Percentiles rank a stretch among this genome's conserved stretches.
Conservation (phyloP, 2,797 vertebrate genomes). For the Gambelia wislizenii region DNA sequence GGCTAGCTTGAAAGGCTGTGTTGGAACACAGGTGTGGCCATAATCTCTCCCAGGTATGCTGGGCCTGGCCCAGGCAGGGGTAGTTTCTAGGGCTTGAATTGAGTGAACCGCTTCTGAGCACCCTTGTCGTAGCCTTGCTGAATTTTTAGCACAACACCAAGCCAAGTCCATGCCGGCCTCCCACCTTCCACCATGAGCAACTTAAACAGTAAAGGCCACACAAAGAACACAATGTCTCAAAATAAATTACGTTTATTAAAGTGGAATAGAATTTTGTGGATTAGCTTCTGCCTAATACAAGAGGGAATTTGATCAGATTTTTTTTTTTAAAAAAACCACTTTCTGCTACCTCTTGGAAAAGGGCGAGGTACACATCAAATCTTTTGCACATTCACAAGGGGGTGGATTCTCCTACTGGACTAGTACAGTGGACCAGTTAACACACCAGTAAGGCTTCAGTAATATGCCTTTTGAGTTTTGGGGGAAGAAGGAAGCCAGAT, state of each 20-base stretch:
- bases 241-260: conserved; percentile 67
- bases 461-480: neutral
- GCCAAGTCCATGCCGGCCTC: neutral
- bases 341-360: neutral
- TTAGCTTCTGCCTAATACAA: conserved; percentile 17
- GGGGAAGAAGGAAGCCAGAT: no score
- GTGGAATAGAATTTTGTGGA: conserved; percentile 28
- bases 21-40: neutral
- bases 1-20: neutral
- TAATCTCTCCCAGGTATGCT: neutral
- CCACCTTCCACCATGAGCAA: no score
- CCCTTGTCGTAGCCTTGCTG: neutral
- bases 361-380: conserved; percentile 15
- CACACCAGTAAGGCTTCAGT: neutral
- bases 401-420: neutral
- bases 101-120: accelerated
- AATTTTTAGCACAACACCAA: neutral
- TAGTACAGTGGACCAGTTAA: neutral
- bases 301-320: neutral
- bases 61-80: no score
- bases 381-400: conserved; percentile 5
- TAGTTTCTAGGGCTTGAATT: neutral
- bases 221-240: conserved; percentile 4
- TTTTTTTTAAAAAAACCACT: neutral
- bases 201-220: neutral